phyloP scores from a whole-genome alignment of 2,888 invertebrate genomes.

The Drosophila yooni region DNA sequence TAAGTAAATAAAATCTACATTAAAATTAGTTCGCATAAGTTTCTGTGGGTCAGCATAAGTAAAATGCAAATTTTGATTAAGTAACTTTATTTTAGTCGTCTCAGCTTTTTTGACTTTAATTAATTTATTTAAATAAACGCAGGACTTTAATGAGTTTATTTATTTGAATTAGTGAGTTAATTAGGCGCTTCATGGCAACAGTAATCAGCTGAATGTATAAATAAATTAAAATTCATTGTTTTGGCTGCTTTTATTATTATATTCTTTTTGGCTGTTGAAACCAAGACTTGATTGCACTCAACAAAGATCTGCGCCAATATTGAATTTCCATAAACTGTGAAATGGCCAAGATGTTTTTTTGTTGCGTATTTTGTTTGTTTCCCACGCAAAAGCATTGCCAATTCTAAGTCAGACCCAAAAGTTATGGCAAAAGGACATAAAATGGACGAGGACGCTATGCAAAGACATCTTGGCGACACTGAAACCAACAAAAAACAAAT shows the following conservation, averaged over 20 bases:
- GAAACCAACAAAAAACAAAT: neutral
- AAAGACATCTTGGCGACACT: slow-evolving; percentile 15
- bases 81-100: slow-evolving; percentile 8
- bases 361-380: slow-evolving; percentile 1
- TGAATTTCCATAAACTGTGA: slow-evolving; percentile 60
- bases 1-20: slow-evolving; percentile 45
- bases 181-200: slow-evolving; percentile 39
- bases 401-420: slow-evolving; percentile 24
- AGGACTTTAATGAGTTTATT: neutral
- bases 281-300: slow-evolving; percentile 3
- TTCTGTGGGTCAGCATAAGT: slow-evolving; percentile 6
- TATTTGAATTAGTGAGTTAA: slow-evolving; percentile 36
- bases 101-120: slow-evolving; percentile 26
- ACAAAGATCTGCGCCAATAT: slow-evolving; percentile 8
- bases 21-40: slow-evolving; percentile 42
- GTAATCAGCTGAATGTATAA: slow-evolving; percentile 4
- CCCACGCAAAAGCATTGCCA: slow-evolving; percentile 30
- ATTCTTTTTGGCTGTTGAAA: neutral
- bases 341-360: slow-evolving; percentile 54
- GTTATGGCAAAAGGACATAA: slow-evolving; percentile 9
- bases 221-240: neutral
- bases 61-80: slow-evolving; percentile 19
- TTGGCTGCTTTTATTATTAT: neutral
- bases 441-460: neutral
- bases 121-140: slow-evolving; percentile 28